phyloP scores from a whole-genome alignment of 2,888 invertebrate species.

The Dryobotodes eremita region DNA sequence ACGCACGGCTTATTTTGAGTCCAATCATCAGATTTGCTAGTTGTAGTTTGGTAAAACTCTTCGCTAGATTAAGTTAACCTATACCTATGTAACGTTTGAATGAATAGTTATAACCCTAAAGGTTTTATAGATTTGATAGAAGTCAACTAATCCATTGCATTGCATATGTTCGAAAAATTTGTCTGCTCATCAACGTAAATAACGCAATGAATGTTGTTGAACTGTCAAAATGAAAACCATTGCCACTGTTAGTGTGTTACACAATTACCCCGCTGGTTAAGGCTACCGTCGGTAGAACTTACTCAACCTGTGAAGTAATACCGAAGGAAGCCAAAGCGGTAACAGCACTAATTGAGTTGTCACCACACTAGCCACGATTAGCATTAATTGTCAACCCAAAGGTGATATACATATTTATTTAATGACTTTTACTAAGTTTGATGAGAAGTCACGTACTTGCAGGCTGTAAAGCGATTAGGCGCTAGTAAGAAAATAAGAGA shows the following conservation, averaged over 20 bases:
- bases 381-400: slow-evolving; percentile 40
- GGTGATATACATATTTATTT: slow-evolving; percentile 53
- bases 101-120: not conserved
- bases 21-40: slow-evolving; percentile 13
- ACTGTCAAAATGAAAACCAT: too few species aligned
- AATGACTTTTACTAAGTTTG: slow-evolving; percentile 20
- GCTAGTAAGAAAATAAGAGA: slow-evolving; percentile 24
- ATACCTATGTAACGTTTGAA: not conserved
- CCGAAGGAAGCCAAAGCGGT: slow-evolving; percentile 48
- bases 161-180: too few species aligned
- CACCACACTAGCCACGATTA: slow-evolving; percentile 44
- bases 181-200: too few species aligned
- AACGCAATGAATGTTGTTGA: too few species aligned
- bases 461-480: slow-evolving; percentile 23
- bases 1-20: not conserved
- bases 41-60: slow-evolving; percentile 4
- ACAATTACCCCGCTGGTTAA: slow-evolving; percentile 12
- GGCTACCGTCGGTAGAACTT: slow-evolving; percentile 15
- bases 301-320: slow-evolving; percentile 31
- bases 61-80: not conserved
- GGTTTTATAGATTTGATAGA: not conserved
- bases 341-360: slow-evolving; percentile 60
- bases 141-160: not conserved
- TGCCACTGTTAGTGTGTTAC: not conserved
- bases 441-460: slow-evolving; percentile 48